Conservation (phyloP, 2,113 vertebrate genomes). For the Limanda limanda region DNA sequence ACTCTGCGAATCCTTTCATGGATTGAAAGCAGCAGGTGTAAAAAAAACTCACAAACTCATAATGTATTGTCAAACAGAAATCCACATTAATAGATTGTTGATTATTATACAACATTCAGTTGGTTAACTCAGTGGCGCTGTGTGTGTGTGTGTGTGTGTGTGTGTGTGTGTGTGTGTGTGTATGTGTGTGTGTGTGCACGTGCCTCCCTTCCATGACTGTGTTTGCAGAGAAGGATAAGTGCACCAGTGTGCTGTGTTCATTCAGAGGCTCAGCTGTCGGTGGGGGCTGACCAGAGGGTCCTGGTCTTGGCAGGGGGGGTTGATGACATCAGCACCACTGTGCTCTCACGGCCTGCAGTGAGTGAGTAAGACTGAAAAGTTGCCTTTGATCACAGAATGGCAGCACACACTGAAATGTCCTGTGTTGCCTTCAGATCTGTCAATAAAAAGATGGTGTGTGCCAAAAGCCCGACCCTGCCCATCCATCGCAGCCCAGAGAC, state of each 20-base stretch:
- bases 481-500: not conserved
- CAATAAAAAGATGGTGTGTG: constrained; percentile 4
- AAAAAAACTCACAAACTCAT: too few species aligned
- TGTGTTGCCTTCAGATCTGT: constrained; percentile 11
- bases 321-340: constrained; percentile 9
- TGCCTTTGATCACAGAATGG: constrained; percentile 4
- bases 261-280: constrained; percentile 35
- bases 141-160: not conserved
- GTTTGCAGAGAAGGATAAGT: constrained; percentile 6
- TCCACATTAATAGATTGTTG: too few species aligned
- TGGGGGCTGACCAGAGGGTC: not conserved
- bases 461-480: not conserved
- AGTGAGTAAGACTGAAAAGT: constrained; percentile 10
- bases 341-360: not conserved
- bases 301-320: not conserved
- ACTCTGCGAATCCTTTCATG: too few species aligned
- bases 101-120: not conserved
- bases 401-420: not conserved
- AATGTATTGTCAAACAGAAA: too few species aligned
- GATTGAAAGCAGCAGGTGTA: too few species aligned
- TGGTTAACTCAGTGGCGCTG: not conserved
- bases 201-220: constrained; percentile 4
- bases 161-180: not conserved
- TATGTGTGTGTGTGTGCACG: not conserved
- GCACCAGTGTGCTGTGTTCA: constrained; percentile 22